Conservation (phyloP, 2,888 invertebrate genomes). For the Rutpela maculata region DNA sequence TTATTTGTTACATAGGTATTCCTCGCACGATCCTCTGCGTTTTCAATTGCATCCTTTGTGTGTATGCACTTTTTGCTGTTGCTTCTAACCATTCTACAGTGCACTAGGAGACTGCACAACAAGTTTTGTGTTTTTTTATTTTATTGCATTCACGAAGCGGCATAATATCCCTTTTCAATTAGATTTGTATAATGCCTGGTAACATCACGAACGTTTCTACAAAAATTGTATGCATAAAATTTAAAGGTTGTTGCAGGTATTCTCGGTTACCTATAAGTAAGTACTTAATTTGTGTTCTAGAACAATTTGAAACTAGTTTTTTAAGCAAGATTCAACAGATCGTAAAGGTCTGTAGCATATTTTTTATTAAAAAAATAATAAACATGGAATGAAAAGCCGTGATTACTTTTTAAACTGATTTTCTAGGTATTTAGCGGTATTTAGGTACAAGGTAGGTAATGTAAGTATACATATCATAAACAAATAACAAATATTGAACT, state of each 20-base stretch:
- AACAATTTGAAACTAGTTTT: neutral
- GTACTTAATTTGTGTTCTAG: no score
- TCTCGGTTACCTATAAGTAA: no score
- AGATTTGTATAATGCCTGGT: conserved; percentile 24
- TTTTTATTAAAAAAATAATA: no score
- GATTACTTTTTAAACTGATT: no score
- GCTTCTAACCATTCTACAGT: conserved; percentile 25
- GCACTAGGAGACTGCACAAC: conserved; percentile 26
- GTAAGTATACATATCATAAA: no score
- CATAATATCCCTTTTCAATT: conserved; percentile 21
- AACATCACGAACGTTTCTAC: conserved; percentile 1
- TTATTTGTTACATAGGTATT: conserved; percentile 50
- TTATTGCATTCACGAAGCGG: conserved; percentile 13
- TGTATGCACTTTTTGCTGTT: conserved; percentile 35
- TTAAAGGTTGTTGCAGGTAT: neutral
- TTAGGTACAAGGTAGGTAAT: no score
- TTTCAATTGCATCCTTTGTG: conserved; percentile 41
- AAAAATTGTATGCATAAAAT: conserved; percentile 13
- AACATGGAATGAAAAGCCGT: no score
- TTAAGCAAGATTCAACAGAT: neutral
- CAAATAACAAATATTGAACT: no score
- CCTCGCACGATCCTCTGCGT: conserved; percentile 51
- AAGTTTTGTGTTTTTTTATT: conserved; percentile 32
- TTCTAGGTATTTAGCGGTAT: no score
- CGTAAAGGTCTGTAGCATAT: no score